Evolutionary conservation across 1,140 invertebrate genomes (phyloP).

Genomic region (Lysiphlebus fabarum): DNA sequence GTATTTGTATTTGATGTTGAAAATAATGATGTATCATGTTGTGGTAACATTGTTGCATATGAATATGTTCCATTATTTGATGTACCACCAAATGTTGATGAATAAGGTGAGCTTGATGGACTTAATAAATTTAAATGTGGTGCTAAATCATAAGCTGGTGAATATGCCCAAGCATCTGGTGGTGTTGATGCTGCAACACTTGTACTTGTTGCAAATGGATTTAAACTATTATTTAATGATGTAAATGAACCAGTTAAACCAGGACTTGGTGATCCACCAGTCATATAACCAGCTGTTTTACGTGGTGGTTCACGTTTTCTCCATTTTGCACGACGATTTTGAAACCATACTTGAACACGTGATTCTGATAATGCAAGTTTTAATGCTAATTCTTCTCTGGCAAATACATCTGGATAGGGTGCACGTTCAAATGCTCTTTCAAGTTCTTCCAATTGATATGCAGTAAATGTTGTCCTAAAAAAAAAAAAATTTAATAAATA

Average conservation of each 20-base stretch:
- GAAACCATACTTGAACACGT: conserved; percentile 90
- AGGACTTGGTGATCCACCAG: conserved; percentile 60
- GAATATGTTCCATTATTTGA: conserved; percentile 56
- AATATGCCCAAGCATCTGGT: conserved; percentile 72
- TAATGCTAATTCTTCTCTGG: conserved; percentile 87
- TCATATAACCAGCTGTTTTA: conserved; percentile 77
- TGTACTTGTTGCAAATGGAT: conserved; percentile 64
- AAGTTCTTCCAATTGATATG: conserved; percentile 91
- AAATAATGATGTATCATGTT: conserved; percentile 67
- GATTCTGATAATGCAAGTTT: conserved; percentile 89
- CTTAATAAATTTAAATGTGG: conserved; percentile 70
- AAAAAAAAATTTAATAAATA: too few relatives aligned
- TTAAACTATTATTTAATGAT: conserved; percentile 63
- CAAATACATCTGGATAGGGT: conserved; percentile 95
- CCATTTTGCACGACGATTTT: conserved; percentile 97
- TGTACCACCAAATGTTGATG: conserved; percentile 53
- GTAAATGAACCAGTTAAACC: conserved; percentile 62
- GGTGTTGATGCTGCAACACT: conserved; percentile 57
- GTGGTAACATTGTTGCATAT: conserved; percentile 66
- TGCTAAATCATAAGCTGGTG: conserved; percentile 71
- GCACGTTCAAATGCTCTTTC: conserved; percentile 91
- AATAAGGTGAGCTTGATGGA: conserved; percentile 65
- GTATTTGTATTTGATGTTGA: conserved; percentile 49
- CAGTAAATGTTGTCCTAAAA: conserved; percentile 95
- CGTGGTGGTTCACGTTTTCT: conserved; percentile 95